Conservation (phyloP, 2,113 vertebrate genomes). For the Eidolon helvum region DNA sequence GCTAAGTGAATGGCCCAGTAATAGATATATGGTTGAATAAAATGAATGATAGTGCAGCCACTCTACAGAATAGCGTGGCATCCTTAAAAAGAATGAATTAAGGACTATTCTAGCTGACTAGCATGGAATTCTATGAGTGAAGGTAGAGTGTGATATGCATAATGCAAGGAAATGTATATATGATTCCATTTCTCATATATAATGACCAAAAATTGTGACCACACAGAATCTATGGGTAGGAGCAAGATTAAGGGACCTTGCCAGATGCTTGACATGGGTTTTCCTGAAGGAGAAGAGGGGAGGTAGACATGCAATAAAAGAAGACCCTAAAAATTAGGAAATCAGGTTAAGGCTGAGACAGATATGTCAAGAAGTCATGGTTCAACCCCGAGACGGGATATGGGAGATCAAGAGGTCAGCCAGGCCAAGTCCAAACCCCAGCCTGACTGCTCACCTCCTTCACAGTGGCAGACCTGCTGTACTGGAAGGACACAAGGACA, state of each 20-base stretch:
- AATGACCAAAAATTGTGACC: not conserved
- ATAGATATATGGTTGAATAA: not conserved
- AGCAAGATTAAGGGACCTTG: not conserved
- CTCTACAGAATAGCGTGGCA: not conserved
- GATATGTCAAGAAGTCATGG: not conserved
- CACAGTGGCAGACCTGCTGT: constrained; percentile 89
- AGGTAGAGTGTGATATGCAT: not conserved
- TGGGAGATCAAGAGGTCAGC: not conserved
- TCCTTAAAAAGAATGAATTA: not conserved
- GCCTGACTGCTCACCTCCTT: not conserved
- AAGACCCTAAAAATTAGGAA: not conserved
- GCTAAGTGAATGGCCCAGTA: not conserved
- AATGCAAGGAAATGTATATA: not conserved
- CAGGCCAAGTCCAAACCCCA: not conserved
- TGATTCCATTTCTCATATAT: not conserved
- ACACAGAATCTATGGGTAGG: not conserved
- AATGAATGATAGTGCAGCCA: not conserved
- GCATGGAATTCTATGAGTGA: not conserved
- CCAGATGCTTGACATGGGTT: not conserved
- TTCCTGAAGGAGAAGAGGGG: not conserved
- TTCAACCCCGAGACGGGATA: not conserved
- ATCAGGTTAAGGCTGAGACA: not conserved
- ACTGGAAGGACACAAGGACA: constrained; percentile 89
- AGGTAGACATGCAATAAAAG: not conserved
- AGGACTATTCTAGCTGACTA: not conserved